Evolutionary conservation across 2,113 vertebrate species (phyloP).

Genomic region (Albula goreensis): DNA sequence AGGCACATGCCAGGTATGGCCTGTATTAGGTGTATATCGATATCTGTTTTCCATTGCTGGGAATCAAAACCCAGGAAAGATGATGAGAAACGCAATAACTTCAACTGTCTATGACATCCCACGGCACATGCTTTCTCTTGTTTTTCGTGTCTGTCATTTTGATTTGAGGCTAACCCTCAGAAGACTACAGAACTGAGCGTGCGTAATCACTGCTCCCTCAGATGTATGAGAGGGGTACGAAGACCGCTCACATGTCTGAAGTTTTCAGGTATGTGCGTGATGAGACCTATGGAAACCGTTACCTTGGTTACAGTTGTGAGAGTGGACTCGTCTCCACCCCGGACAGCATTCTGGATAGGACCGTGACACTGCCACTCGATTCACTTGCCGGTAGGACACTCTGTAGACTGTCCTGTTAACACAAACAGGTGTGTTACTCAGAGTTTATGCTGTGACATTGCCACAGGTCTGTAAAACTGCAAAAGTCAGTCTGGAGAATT

Average conservation of each 20-base stretch:
- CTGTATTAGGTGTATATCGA: not conserved
- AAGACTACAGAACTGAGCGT: not conserved
- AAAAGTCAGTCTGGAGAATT: not conserved
- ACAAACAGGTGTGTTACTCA: not conserved
- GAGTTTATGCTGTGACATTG: not conserved
- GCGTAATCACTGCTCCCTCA: not conserved
- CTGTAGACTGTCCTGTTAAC: conserved; percentile 80
- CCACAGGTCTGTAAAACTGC: not conserved
- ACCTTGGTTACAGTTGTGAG: conserved; percentile 80
- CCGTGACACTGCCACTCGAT: conserved; percentile 35
- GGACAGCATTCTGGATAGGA: conserved; percentile 79
- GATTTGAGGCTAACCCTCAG: not conserved
- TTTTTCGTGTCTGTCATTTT: not conserved
- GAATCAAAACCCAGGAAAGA: not conserved
- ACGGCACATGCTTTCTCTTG: not conserved
- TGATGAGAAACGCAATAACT: not conserved
- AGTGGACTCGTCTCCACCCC: conserved; percentile 76
- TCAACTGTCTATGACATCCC: not conserved
- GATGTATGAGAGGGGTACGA: not conserved
- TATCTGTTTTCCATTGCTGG: not conserved
- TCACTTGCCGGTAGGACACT: conserved; percentile 76
- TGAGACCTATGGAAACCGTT: conserved; percentile 27
- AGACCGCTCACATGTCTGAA: not conserved
- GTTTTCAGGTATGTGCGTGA: not conserved
- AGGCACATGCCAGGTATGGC: not conserved